Conservation (phyloP, 2,113 vertebrate species). For the Regulus satrapa region DNA sequence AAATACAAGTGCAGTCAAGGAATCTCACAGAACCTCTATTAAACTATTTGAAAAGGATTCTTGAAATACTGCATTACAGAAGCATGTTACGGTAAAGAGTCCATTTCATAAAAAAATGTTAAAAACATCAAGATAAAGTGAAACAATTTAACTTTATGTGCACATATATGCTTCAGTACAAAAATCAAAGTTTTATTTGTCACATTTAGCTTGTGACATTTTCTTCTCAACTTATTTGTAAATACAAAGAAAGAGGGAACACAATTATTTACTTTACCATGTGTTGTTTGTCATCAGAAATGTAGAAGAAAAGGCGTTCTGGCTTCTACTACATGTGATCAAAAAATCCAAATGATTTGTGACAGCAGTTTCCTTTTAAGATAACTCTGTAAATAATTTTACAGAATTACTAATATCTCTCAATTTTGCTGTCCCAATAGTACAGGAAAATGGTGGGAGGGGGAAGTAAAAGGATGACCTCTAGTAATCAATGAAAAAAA, state of each 20-base stretch:
- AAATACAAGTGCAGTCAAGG: background rate
- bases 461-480: rapidly evolving
- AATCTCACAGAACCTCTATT: background rate
- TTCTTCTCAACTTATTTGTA: background rate
- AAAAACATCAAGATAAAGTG: background rate
- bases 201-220: background rate
- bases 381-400: background rate
- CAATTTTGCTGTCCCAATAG: background rate
- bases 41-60: background rate
- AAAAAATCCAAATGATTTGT: background rate
- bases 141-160: background rate
- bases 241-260: background rate
- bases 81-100: background rate
- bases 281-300: background rate
- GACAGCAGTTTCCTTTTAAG: background rate
- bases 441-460: background rate
- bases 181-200: background rate
- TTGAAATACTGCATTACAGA: background rate
- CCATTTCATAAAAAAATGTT: background rate
- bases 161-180: background rate
- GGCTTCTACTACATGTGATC: background rate
- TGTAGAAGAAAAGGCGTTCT: background rate
- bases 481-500: background rate
- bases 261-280: background rate
- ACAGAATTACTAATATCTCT: background rate